Evolutionary conservation across 2,113 vertebrate species (phyloP).

Genomic region (Trichomycterus rosablanca): DNA sequence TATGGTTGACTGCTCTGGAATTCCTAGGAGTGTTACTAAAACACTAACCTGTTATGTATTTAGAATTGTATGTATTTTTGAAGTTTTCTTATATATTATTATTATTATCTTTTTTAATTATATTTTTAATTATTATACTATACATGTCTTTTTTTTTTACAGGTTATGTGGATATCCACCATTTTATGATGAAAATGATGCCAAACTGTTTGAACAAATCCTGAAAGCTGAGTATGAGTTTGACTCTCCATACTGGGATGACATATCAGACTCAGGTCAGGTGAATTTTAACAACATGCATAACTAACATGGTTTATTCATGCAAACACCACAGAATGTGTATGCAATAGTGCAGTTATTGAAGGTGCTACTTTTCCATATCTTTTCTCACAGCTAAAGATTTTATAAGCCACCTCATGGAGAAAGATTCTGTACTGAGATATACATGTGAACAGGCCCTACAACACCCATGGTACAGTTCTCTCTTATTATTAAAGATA

Average conservation of each 20-base stretch:
- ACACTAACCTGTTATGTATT: no score
- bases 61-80: no score
- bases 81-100: no score
- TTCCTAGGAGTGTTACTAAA: no score
- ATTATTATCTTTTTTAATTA: no score
- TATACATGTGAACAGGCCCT: slow-evolving; percentile 94
- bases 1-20: no score
- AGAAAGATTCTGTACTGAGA: slow-evolving; percentile 86
- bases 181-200: slow-evolving; percentile 94
- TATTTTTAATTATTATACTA: no score
- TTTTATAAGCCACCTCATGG: slow-evolving; percentile 95
- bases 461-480: slow-evolving; percentile 85
- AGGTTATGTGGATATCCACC: slow-evolving; percentile 96
- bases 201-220: slow-evolving; percentile 97
- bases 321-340: no score
- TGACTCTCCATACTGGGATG: slow-evolving; percentile 97
- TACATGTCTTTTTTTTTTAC: no score
- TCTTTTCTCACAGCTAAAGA: slow-evolving; percentile 80
- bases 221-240: slow-evolving; percentile 95
- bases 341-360: background rate
- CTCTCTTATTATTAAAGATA: background rate
- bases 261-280: slow-evolving; percentile 94
- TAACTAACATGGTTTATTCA: no score
- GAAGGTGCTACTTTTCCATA: slow-evolving; percentile 10
- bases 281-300: background rate